A percentile compares a stretch with the other conserved stretches of the same genome.
phyloP scores from a whole-genome alignment of 1,140 invertebrate genomes.

The Stegodyphus mimosarum region DNA sequence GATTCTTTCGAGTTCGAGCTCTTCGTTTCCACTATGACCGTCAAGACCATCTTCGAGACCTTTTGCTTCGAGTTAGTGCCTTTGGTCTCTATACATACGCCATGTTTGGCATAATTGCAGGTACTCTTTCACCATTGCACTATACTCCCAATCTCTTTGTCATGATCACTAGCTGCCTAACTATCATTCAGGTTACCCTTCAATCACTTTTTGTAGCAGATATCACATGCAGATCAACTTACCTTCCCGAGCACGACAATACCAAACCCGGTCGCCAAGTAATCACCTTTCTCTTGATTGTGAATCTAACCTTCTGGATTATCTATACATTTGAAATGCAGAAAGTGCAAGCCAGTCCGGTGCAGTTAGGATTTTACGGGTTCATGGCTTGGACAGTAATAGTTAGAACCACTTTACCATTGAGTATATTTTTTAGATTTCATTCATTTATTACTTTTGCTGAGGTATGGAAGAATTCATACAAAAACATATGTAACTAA shows the following conservation, averaged over 20 bases:
- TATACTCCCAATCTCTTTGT: conserved; percentile 88
- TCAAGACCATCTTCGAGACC: conserved; percentile 78
- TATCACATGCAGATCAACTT: conserved; percentile 89
- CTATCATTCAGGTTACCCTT: conserved; percentile 85
- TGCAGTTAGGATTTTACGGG: conserved; percentile 93
- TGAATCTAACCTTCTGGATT: conserved; percentile 95
- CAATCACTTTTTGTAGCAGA: conserved; percentile 96
- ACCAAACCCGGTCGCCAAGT: conserved; percentile 92
- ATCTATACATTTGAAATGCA: conserved; percentile 96
- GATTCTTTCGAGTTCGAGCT: conserved; percentile 80
- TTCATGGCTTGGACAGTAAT: conserved; percentile 94
- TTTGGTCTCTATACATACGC: conserved; percentile 93
- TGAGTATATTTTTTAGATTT: conserved; percentile 93
- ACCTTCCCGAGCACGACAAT: conserved; percentile 80
- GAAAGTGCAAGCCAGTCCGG: conserved; percentile 90
- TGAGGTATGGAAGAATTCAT: conserved; percentile 98
- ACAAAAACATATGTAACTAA: conserved; percentile 73
- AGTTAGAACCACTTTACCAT: conserved; percentile 89
- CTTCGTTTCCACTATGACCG: conserved; percentile 74
- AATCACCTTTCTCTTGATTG: conserved; percentile 95
- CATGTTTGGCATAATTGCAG: conserved; percentile 92
- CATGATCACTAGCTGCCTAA: conserved; percentile 88
- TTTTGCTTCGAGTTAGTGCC: conserved; percentile 88
- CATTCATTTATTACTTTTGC: conserved; percentile 96
- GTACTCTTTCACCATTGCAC: conserved; percentile 74